Base-by-base conservation (phyloP, 2,113 vertebrate species). In the Triplophysa rosa region DNA sequence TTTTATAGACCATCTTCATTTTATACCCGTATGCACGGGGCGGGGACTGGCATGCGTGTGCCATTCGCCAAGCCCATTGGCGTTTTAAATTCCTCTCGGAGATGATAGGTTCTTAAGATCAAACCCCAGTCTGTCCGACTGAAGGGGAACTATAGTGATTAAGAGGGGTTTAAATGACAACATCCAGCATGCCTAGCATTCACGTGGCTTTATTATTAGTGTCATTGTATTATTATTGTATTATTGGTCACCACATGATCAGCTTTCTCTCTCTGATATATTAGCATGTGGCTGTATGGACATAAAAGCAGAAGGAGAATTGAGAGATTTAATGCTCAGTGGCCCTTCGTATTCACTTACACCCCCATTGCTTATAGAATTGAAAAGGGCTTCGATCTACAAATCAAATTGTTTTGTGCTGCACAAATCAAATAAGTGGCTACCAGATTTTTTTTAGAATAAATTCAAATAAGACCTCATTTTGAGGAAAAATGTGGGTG, bases 291-390 rank as follows among this genome's bases (percentile, higher is more conserved):
- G 56, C 37, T 72, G 54, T 65, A 78, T 80, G 82, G 42, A 73
- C 64, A 64, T 58, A 72, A 69, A 67, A 67, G n/a, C n/a, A 63
- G 58, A 69, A 40, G n/a, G 65, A 63, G 81, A 77, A 69, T 59
- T 19, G 54, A 59, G 78, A 79, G 81, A 79, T 83, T 87, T 88
- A 92, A 91, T 89, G 88, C 89, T 91, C 90, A 91, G 89, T 88
- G 89, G 89, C 89, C 58, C 81, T 84, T 84, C 86, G 87, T 88
- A 91, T 91, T 89, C 90, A 90, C 84, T 87, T 87, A 88, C 87
- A 89, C 86, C 88, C 89, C 90, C 89, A 88, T 82, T 88, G 89
- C 88, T 87, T 86, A 82, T 85, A 67, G 49, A 87, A 87, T 85
- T 78, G 86, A 87, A 88, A 76, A 66, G 45, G 71, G 87, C 89